Base-by-base conservation (phyloP, 2,888 invertebrate genomes). In the Dasysyrphus tricinctus region DNA sequence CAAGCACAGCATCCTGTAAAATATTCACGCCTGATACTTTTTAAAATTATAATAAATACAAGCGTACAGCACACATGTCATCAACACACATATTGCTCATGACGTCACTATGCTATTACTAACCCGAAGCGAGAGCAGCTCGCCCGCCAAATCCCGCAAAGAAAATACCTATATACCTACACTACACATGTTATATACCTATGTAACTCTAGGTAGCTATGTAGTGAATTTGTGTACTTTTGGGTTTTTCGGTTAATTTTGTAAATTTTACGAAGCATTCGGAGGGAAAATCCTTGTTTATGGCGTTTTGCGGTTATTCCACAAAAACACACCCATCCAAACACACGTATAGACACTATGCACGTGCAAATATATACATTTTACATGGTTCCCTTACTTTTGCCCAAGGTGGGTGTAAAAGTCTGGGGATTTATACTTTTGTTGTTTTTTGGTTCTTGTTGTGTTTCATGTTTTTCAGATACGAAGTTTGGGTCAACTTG, bases 241-340 rank as follows among this genome's bases (percentile, higher is more conserved):
- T 24, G n/a, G 42, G 19, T 24, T 24, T 63, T 78, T 81, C 78
- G 77, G 74, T 77, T 81, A 81, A 74, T 78, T 81, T 81, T 86
- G 57, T 29, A 78, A 74, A 75, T 79, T 86, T 78, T 81, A 73
- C 74, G 78, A 75, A 78, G 81, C 78, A 78, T 63, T 86, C 81
- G 65, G 65, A 32, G 82, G 59, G 79, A 81, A 86, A 86, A 86
- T 86, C 86, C 86, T 82, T 82, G 86, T 86, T 86, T 81, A 86
- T 86, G 86, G 86, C 82, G 76, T 79, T 86, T 78, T 86, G 86
- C 72, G 86, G 86, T 86, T 86, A 70, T 79, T 79, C 56, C n/a
- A 54, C 47, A 44, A 61, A 78, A 75, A 67, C 16, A 59, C 37
- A 37, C 34, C 42, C 42, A 39, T 14, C 5, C 70, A 47, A 6